Percentiles rank a stretch among this genome's conserved stretches.
These are phyloP conservation scores for Micronycteris hirsuta DNA, from an alignment of 2,113 vertebrate species.

Conservation along the genomic window DNA sequence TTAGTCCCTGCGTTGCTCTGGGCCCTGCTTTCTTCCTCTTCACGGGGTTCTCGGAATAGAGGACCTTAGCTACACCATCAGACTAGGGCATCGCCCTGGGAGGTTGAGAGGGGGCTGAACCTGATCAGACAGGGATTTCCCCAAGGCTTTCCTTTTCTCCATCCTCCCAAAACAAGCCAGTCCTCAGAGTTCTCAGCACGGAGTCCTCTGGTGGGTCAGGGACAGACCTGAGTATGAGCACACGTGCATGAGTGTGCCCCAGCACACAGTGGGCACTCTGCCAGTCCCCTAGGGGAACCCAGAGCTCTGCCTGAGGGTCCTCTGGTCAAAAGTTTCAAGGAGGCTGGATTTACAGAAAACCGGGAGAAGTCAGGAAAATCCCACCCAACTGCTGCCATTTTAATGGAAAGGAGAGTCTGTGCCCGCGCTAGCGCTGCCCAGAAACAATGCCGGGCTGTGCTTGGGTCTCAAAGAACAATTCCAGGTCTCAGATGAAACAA, in stretches of 20 bases:
- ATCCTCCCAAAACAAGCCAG: not conserved
- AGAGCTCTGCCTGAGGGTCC: not conserved
- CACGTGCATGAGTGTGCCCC: not conserved
- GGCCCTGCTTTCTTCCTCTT: not conserved
- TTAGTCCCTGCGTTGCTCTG: not conserved
- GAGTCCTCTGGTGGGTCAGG: not conserved
- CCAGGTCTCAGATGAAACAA: not conserved
- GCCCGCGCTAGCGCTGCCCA: not conserved
- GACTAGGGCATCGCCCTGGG: too few species aligned
- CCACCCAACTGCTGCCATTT: not conserved
- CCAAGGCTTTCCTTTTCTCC: not conserved
- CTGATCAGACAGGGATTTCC: not conserved
- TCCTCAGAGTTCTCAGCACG: not conserved
- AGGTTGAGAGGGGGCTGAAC: not conserved
- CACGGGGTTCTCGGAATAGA: not conserved
- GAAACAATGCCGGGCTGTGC: not conserved
- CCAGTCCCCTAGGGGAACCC: not conserved
- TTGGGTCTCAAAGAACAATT: not conserved
- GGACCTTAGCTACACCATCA: not conserved
- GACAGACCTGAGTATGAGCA: not conserved
- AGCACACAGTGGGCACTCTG: not conserved
- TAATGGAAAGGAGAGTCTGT: not conserved
- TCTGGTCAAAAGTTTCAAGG: not conserved
- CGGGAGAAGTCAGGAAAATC: not conserved
- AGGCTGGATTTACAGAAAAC: not conserved